Percentiles rank a stretch among this genome's conserved stretches.
Evolutionary conservation across 2,888 invertebrate species (phyloP).

Genomic region (Carterocephalus palaemon): DNA sequence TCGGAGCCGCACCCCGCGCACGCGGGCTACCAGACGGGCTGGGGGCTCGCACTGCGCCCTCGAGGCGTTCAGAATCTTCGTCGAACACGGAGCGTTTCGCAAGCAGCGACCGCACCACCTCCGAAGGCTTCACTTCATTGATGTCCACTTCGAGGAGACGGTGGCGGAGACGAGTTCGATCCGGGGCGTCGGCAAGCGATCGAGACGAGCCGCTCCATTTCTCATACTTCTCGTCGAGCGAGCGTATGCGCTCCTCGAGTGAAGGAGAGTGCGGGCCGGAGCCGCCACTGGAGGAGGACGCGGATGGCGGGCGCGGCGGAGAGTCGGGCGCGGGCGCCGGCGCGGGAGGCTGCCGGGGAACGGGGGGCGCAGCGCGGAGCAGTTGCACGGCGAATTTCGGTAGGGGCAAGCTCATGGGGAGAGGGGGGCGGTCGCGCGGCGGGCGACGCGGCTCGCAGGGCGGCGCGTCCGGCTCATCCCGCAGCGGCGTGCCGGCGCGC

Average conservation of each 20-base stretch:
- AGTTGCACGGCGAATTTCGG: slow-evolving; percentile 92
- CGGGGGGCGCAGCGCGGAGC: slow-evolving; percentile 71
- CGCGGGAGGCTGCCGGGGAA: slow-evolving; percentile 63
- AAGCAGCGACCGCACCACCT: slow-evolving; percentile 94
- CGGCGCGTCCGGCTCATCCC: slow-evolving; percentile 86
- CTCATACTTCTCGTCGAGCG: slow-evolving; percentile 95
- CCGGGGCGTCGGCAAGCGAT: slow-evolving; percentile 78
- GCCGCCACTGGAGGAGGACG: slow-evolving; percentile 85
- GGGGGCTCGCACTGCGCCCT: slow-evolving; percentile 92
- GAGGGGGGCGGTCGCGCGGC: slow-evolving; percentile 80
- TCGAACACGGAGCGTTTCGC: slow-evolving; percentile 97
- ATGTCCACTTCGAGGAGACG: slow-evolving; percentile 89
- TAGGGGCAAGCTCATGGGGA: slow-evolving; percentile 89
- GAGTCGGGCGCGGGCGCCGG: slow-evolving; percentile 80
- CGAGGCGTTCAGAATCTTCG: slow-evolving; percentile 95
- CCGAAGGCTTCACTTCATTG: slow-evolving; percentile 92
- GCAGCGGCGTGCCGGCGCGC: slow-evolving; percentile 90
- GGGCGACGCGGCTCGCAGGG: slow-evolving; percentile 87
- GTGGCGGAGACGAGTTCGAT: slow-evolving; percentile 82
- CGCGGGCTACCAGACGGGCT: slow-evolving; percentile 68
- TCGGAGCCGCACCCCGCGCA: slow-evolving; percentile 59
- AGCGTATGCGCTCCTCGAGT: slow-evolving; percentile 94
- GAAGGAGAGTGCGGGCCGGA: slow-evolving; percentile 86
- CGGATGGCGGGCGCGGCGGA: slow-evolving; percentile 84
- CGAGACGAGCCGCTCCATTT: slow-evolving; percentile 86